These are phyloP conservation scores for Mesaphorura yosii DNA, from an alignment of 1,140 invertebrate genomes.

Conservation along the genomic window DNA sequence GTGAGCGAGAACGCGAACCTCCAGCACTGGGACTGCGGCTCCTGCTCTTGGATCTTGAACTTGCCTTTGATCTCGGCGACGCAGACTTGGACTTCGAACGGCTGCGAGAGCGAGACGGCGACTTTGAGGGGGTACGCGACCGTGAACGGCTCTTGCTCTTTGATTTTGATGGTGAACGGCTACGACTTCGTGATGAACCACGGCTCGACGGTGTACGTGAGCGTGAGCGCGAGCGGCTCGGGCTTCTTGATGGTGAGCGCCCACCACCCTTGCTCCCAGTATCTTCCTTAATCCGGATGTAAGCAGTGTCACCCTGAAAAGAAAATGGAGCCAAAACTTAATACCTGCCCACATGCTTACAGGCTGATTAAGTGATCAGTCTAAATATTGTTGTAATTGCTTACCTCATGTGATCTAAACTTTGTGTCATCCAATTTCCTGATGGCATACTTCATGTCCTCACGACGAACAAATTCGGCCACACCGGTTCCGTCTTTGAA, in stretches of 20 bases:
- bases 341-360: background rate
- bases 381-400: background rate
- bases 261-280: slow-evolving; percentile 38
- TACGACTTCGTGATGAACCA: background rate
- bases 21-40: no score
- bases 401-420: slow-evolving; percentile 94
- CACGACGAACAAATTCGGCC: slow-evolving; percentile 90
- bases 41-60: no score
- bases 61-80: no score
- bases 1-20: no score
- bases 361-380: background rate
- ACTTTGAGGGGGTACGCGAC: no score
- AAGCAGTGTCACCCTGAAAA: slow-evolving; percentile 81
- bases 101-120: no score
- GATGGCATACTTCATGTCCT: slow-evolving; percentile 98
- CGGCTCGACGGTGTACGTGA: slow-evolving; percentile 39
- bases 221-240: slow-evolving; percentile 42
- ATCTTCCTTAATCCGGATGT: slow-evolving; percentile 90
- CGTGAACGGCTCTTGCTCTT: no score
- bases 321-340: slow-evolving; percentile 20
- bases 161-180: background rate
- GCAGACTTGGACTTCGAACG: no score
- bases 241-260: slow-evolving; percentile 41
- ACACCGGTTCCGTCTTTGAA: slow-evolving; percentile 98
- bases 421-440: slow-evolving; percentile 95